Base-by-base conservation (phyloP, 2,797 vertebrate species). In the Mastacembelus armatus region DNA sequence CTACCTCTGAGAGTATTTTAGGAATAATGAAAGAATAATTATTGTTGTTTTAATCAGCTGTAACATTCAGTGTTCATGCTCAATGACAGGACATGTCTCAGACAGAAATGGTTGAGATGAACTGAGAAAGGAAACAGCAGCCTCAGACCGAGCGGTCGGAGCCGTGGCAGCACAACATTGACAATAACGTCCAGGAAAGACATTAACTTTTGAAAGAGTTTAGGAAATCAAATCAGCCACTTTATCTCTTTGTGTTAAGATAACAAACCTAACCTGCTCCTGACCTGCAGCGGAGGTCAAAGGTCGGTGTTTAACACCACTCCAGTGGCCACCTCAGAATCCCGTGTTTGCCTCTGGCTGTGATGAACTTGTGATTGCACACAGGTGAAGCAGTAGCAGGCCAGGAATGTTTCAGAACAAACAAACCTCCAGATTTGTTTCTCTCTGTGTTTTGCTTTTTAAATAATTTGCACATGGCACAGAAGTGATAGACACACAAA, bases 391-490 rank as follows among this genome's bases (percentile, higher is more conserved):
- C 30, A 50, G 70, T 19, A 61, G 54, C 65, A 56, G 52, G 51
- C 18, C 38, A 49, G 60, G 60, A 80, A 82, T 66, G 50, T 43
- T 48, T 35, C 35, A 10, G 39, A 33, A 26, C 42, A 73, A 57
- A 71, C 80, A 50, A 49, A 60, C 69, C 24, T 44, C n/a, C n/a
- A n/a, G n/a, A n/a, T n/a, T n/a, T n/a, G n/a, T 74, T 64, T 59
- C 39, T 56, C 29, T 68, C 24, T 0, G 2, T 61, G 60, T 78
- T 70, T 74, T 56, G 24, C 32, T 64, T 66, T 74, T 59, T 43
- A 26, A 80, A 84, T 81, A 66, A 76, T 81, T 79, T 76, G 72
- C 71, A 77, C 64, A 71, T 69, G 65, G 22, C 29, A 44, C 74
- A 38, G 64, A 63, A 50, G 66, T 42, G 39, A 42, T 10, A 6